Percentiles rank a stretch among this genome's conserved stretches.
Evolutionary conservation across 2,888 invertebrate genomes (phyloP).

Genomic region (Entomobrya multifasciata): DNA sequence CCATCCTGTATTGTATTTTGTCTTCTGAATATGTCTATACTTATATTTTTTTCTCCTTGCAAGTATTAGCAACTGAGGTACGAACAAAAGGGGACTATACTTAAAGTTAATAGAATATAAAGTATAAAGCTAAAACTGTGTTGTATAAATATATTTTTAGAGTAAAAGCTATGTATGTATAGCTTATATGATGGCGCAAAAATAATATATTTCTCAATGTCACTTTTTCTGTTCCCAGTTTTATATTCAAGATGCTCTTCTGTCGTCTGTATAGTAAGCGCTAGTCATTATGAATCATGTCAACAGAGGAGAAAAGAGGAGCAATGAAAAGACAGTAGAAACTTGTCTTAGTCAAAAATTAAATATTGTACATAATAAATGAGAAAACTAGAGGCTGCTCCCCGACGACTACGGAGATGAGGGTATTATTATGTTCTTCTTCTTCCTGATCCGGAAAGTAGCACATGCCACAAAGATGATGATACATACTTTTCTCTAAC

Average conservation of each 20-base stretch:
- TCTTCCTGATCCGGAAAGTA: slow-evolving; percentile 58
- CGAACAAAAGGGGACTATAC: neutral
- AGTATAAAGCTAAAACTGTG: neutral
- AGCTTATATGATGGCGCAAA: slow-evolving; percentile 2
- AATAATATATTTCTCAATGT: slow-evolving; percentile 66
- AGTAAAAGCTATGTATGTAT: neutral
- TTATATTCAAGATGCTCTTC: slow-evolving; percentile 28
- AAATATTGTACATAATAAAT: slow-evolving; percentile 74
- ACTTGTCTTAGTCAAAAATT: slow-evolving; percentile 76
- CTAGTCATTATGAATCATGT: slow-evolving; percentile 71
- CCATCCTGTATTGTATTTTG: neutral
- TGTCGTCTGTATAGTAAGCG: slow-evolving; percentile 33
- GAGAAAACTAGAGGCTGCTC: slow-evolving; percentile 67
- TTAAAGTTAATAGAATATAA: neutral
- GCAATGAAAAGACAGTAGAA: slow-evolving; percentile 67
- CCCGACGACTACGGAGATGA: slow-evolving; percentile 54
- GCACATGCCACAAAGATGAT: slow-evolving; percentile 50
- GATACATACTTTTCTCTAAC: slow-evolving; percentile 35
- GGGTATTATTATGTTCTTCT: slow-evolving; percentile 49
- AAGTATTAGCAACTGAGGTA: neutral
- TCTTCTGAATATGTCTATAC: neutral
- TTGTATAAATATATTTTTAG: slow-evolving; percentile 1
- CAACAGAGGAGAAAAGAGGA: slow-evolving; percentile 59
- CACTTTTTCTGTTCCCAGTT: slow-evolving; percentile 61
- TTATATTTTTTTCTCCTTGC: neutral